Percentiles rank a stretch among this genome's conserved stretches.
phyloP scores from a whole-genome alignment of 2,113 vertebrate genomes.

The Struthio camelus region DNA sequence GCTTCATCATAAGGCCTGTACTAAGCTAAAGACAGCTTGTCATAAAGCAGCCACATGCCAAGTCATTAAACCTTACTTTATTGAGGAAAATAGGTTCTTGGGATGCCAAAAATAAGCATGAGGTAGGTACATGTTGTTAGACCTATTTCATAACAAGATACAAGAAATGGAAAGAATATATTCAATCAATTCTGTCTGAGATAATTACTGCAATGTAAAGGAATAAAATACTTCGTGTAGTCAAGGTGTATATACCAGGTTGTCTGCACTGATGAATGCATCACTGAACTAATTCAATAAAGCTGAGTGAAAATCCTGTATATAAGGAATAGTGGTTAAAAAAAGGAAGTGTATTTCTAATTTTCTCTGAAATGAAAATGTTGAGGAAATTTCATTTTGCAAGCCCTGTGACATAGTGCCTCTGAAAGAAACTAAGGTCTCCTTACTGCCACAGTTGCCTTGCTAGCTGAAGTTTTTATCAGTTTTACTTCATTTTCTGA shows the following conservation, averaged over 20 bases:
- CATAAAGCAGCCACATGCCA: neutral
- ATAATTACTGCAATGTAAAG: neutral
- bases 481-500: neutral
- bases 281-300: neutral
- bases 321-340: neutral
- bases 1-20: neutral
- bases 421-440: neutral
- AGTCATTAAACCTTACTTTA: neutral
- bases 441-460: neutral
- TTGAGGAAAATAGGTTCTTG: neutral
- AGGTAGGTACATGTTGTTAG: neutral
- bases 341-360: neutral
- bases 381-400: neutral
- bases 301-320: neutral
- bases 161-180: neutral
- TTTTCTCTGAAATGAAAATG: neutral
- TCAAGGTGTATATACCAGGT: neutral
- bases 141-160: neutral
- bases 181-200: neutral
- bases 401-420: neutral
- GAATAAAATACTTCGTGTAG: neutral
- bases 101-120: neutral
- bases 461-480: neutral
- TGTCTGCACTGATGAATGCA: neutral
- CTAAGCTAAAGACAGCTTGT: neutral